These are phyloP conservation scores for Ectemnius cavifrons DNA, from an alignment of 2,888 invertebrate species.

Conservation along the genomic window DNA sequence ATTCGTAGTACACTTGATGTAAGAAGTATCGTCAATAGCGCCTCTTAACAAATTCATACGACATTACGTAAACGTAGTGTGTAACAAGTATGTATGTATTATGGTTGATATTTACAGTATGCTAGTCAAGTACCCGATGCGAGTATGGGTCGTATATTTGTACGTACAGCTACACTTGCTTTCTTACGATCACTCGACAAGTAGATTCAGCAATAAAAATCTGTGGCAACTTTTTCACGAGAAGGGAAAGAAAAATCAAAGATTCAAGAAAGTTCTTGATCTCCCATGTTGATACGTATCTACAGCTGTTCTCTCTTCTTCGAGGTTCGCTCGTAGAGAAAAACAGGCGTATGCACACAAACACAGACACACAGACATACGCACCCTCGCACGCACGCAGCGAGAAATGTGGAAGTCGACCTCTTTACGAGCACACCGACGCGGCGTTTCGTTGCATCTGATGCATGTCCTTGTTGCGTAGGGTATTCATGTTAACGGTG, in stretches of 20 bases:
- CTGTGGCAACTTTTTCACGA: constrained; percentile 1
- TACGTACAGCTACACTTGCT: constrained; percentile 16
- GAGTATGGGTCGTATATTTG: constrained; percentile 25
- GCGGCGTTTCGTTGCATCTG: constrained; percentile 3
- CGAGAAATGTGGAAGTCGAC: constrained; percentile 18
- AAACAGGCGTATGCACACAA: neutral
- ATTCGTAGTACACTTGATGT: constrained; percentile 65
- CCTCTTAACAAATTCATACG: constrained; percentile 58
- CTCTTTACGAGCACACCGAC: constrained; percentile 6
- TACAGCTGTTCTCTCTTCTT: constrained; percentile 1
- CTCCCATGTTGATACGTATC: neutral
- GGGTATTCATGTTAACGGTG: constrained; percentile 64
- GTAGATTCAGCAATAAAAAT: constrained; percentile 13
- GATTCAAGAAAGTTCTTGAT: neutral
- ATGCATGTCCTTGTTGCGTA: constrained; percentile 7
- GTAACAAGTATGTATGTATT: constrained; percentile 34
- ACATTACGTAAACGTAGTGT: constrained; percentile 49
- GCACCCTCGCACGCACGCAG: constrained; percentile 13
- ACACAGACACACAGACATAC: constrained; percentile 17
- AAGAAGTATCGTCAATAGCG: constrained; percentile 64
- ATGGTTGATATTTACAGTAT: constrained; percentile 64
- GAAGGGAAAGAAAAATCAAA: constrained; percentile 14
- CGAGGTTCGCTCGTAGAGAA: neutral
- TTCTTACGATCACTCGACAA: constrained; percentile 21
- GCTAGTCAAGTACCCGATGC: constrained; percentile 26